These are phyloP conservation scores for Capreolus pygargus DNA, from an alignment of 2,113 vertebrate genomes.

Conservation along the genomic window DNA sequence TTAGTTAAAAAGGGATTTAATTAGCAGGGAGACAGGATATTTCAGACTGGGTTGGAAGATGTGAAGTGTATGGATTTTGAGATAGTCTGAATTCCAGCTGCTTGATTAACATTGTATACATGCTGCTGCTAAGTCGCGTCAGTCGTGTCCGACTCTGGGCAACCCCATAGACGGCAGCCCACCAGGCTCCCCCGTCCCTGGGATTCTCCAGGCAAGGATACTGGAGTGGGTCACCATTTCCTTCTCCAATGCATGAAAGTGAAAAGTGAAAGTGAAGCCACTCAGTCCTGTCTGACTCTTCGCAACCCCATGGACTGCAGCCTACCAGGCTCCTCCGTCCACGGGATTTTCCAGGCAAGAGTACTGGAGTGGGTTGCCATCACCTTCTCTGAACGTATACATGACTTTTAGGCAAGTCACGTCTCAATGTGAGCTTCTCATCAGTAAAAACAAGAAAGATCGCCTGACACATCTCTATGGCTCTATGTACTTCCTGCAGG, in stretches of 20 bases:
- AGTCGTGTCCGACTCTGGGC: fast-evolving
- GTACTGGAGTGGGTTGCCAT: background rate
- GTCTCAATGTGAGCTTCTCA: background rate
- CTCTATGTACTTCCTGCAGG: background rate
- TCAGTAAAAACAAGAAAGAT: background rate
- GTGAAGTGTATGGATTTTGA: background rate
- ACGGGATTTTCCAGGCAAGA: background rate
- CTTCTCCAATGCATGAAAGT: background rate
- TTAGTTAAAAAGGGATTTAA: background rate
- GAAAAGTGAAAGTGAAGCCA: background rate
- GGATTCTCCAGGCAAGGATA: background rate
- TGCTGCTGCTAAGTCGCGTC: background rate
- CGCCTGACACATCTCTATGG: background rate
- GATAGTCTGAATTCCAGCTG: background rate
- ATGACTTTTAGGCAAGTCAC: background rate
- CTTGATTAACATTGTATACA: background rate
- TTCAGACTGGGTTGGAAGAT: background rate
- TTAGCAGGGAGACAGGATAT: background rate
- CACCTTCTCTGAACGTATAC: background rate
- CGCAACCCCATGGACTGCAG: background rate
- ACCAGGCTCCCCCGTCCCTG: background rate
- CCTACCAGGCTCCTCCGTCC: background rate
- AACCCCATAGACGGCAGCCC: background rate
- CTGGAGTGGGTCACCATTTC: background rate
- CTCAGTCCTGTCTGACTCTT: background rate